Percentiles rank a stretch among this genome's conserved stretches.
Conservation (phyloP, 2,888 invertebrate genomes). For the Drosophila barbarae region DNA sequence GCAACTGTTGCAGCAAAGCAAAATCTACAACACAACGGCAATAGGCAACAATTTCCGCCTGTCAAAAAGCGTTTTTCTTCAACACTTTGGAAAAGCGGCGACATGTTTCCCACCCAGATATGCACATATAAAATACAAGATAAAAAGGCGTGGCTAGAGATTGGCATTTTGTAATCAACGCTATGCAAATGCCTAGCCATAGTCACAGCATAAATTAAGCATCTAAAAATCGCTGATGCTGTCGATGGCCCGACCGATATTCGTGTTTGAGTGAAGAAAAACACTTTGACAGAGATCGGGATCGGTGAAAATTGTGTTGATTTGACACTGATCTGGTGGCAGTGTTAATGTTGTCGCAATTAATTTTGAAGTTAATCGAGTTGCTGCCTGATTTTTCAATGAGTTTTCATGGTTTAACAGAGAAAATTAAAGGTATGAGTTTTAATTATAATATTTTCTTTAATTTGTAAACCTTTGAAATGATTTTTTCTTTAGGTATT, state of each 20-base stretch:
- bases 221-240: constrained; percentile 51
- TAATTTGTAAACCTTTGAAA: not conserved
- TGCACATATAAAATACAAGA: constrained; percentile 2
- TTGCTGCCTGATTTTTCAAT: not conserved
- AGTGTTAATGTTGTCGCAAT: constrained; percentile 25
- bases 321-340: constrained; percentile 63
- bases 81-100: constrained; percentile 51
- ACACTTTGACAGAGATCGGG: constrained; percentile 55
- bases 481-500: not conserved
- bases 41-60: constrained; percentile 52
- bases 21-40: not conserved
- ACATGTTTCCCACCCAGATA: constrained; percentile 38
- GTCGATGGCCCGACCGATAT: constrained; percentile 34
- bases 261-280: constrained; percentile 26
- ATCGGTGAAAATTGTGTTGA: constrained; percentile 53
- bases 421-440: no score
- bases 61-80: constrained; percentile 62
- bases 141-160: constrained; percentile 31
- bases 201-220: constrained; percentile 75
- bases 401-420: not conserved
- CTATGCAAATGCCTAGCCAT: constrained; percentile 63
- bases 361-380: constrained; percentile 4
- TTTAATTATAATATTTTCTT: not conserved
- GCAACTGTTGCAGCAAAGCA: constrained; percentile 34
- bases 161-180: constrained; percentile 73